Evolutionary conservation across 2,888 invertebrate species (phyloP).

Genomic region (Miltochrista miniata): DNA sequence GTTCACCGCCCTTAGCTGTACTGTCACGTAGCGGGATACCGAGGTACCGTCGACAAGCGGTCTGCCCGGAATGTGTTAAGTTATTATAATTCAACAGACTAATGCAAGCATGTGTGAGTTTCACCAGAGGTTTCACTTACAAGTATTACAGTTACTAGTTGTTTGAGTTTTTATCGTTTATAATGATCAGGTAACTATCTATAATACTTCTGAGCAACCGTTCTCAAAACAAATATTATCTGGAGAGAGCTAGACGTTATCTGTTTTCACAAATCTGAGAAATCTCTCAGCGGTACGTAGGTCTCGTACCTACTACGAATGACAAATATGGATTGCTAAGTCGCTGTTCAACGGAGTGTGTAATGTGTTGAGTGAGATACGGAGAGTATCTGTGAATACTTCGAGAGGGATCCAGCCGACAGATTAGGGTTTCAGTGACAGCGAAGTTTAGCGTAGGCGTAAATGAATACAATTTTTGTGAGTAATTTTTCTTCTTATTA

Average conservation of each 20-base stretch:
- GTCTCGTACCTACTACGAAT: neutral
- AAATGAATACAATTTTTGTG: neutral
- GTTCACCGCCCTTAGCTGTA: too few relatives aligned
- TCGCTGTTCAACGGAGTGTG: constrained; percentile 1
- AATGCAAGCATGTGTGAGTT: too few relatives aligned
- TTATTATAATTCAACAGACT: too few relatives aligned
- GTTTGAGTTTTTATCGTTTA: too few relatives aligned
- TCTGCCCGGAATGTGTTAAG: too few relatives aligned
- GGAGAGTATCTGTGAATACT: neutral
- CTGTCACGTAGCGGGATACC: too few relatives aligned
- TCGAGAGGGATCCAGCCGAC: neutral
- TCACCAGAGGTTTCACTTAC: too few relatives aligned
- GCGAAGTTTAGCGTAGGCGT: neutral
- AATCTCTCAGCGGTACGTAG: neutral
- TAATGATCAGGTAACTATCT: too few relatives aligned
- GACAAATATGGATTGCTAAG: neutral
- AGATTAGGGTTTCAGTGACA: neutral
- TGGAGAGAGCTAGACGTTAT: neutral
- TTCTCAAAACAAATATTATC: neutral
- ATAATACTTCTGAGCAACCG: neutral
- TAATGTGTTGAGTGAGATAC: constrained; percentile 2
- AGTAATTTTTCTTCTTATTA: neutral
- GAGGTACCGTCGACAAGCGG: too few relatives aligned
- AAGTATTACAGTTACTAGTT: too few relatives aligned
- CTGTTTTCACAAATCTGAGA: neutral